phyloP scores from a whole-genome alignment of 2,888 invertebrate genomes.

The Dynastes maya region DNA sequence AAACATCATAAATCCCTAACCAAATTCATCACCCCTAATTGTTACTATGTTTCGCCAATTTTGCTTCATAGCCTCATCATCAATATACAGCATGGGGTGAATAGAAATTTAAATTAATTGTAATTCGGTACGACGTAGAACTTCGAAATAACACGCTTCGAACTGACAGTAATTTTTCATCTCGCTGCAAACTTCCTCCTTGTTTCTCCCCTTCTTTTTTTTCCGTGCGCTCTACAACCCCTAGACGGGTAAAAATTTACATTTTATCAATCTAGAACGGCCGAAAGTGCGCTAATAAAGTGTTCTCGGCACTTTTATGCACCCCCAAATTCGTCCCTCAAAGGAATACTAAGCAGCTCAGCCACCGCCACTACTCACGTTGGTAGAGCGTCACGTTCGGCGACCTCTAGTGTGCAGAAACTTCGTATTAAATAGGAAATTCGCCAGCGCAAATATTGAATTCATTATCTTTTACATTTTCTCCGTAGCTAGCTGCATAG shows the following conservation, averaged over 20 bases:
- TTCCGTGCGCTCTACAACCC: neutral
- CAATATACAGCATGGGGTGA: neutral
- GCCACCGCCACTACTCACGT: neutral
- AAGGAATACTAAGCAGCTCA: constrained; percentile 43
- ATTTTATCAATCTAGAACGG: constrained; percentile 39
- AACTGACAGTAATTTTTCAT: too few relatives aligned
- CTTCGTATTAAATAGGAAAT: constrained; percentile 17
- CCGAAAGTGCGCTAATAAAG: constrained; percentile 34
- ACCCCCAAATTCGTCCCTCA: constrained; percentile 40
- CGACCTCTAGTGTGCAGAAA: constrained; percentile 8
- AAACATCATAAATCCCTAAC: neutral
- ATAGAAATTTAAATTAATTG: too few relatives aligned
- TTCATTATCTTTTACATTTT: constrained; percentile 44
- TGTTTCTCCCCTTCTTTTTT: neutral
- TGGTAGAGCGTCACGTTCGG: neutral
- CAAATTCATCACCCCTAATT: neutral
- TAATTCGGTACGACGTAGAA: too few relatives aligned
- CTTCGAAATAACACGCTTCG: too few relatives aligned
- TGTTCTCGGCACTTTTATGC: constrained; percentile 34
- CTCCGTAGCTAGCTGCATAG: too few relatives aligned
- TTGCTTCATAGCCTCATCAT: neutral
- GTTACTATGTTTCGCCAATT: neutral
- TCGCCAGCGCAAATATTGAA: constrained; percentile 20
- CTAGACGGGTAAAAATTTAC: constrained; percentile 18
- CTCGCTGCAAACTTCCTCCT: neutral